Base-by-base conservation (phyloP, 2,888 invertebrate genomes). In the Agrochola litura region DNA sequence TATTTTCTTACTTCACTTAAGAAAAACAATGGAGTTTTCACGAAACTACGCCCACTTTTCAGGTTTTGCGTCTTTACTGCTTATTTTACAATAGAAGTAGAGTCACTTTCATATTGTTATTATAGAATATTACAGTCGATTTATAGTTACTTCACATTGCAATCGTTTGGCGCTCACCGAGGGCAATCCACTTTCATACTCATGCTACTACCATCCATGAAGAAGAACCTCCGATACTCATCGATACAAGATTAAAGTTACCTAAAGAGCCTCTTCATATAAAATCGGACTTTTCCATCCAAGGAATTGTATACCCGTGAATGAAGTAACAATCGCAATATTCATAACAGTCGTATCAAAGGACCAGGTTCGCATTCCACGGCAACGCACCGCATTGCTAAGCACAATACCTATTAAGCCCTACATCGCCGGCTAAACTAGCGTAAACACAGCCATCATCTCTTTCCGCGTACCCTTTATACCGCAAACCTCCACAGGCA, bases 21-120 rank as follows among this genome's bases (percentile, higher is more conserved):
- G 76, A 80, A 82, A 85, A 87, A 78, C 70, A 87, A 85, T 81
- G n/a, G 82, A 77, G 71, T 84, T 86, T 75, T 77, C 64, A 73
- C 41, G 25, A 81, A 79, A 76, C 46, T 73, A 66, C 61, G 82
- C 85, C 61, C 73, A 64, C 25, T 76, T 82, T 76, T 82, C 60
- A 76, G 58, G 68, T 77, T 69, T 69, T 77, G 68, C 68, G 56
- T 75, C 37, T 73, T 70, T 70, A 69, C 19, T 56, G 41, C n/a
- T 37, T 49, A 60, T 83, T 67, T 66, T 58, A 58, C 52, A 69
- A 67, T 67, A 58, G 43, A 66, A n/a, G 41, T 68, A 76, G n/a
- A 54, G 30, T 43, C 30, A 65, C 14, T 68, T 64, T 61, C 30
- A 37, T 49, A 56, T 56, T 43, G 16, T 58, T 69, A 78, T 14